Conservation (phyloP, 2,113 vertebrate species). For the Ia io region DNA sequence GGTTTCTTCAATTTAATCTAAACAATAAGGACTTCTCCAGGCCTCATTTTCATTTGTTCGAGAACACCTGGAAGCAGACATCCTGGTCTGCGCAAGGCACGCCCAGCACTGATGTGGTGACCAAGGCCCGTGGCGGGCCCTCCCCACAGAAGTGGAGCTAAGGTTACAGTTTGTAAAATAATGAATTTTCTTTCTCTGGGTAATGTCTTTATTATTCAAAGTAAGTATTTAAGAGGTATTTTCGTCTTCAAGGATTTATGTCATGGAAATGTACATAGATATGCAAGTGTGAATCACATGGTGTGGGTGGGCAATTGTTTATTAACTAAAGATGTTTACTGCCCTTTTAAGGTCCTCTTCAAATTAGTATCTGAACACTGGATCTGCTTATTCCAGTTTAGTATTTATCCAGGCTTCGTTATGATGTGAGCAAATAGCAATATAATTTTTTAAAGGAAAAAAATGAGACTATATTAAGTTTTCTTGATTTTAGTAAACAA, state of each 20-base stretch:
- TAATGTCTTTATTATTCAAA: constrained; percentile 58
- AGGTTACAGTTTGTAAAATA: neutral
- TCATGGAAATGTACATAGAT: constrained; percentile 21
- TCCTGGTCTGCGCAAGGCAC: constrained; percentile 96
- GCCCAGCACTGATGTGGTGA: constrained; percentile 84
- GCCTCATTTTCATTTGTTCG: constrained; percentile 96
- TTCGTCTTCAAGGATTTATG: constrained; percentile 66
- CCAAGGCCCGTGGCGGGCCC: accelerated
- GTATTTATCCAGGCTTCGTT: constrained; percentile 61
- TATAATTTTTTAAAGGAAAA: constrained; percentile 72
- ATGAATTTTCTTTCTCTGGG: neutral
- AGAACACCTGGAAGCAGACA: constrained; percentile 94
- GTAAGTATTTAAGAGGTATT: constrained; percentile 56
- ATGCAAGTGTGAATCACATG: constrained; percentile 44
- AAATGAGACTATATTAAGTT: constrained; percentile 54
- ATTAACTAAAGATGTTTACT: constrained; percentile 33
- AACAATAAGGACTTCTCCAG: constrained; percentile 95
- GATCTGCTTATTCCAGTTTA: constrained; percentile 21
- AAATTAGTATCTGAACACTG: constrained; percentile 43
- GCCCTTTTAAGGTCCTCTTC: constrained; percentile 9
- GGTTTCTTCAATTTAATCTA: constrained; percentile 98
- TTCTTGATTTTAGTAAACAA: constrained; percentile 65
- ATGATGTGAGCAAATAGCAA: constrained; percentile 69
- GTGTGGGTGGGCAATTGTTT: constrained; percentile 20
- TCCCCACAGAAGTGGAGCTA: neutral